phyloP scores from a whole-genome alignment of 2,888 invertebrate genomes.

The Macaria liturata region DNA sequence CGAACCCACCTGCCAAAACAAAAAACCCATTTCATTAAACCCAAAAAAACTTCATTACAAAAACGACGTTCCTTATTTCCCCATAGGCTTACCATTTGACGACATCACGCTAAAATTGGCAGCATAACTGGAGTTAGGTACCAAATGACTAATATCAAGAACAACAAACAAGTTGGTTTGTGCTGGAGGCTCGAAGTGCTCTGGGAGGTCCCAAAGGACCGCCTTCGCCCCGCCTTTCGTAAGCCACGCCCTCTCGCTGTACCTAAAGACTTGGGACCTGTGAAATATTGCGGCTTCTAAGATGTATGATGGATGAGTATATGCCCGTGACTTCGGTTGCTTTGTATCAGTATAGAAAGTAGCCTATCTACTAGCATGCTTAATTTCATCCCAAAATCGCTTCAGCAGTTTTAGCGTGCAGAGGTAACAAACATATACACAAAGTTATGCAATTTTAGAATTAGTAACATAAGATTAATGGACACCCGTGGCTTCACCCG shows the following conservation, averaged over 20 bases:
- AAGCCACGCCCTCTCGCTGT: constrained; percentile 62
- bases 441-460: no score
- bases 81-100: constrained; percentile 17
- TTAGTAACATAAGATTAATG: no score
- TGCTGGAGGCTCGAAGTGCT: constrained; percentile 59
- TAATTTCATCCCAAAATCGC: no score
- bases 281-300: constrained; percentile 56
- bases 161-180: constrained; percentile 64
- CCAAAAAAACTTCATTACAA: not conserved
- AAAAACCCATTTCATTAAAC: not conserved
- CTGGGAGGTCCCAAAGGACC: constrained; percentile 71
- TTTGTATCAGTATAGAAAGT: no score
- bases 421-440: no score
- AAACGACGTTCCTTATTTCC: constrained; percentile 21
- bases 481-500: no score
- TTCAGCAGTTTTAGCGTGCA: no score
- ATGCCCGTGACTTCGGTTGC: no score
- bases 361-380: no score
- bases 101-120: constrained; percentile 32
- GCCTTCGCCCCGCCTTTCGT: constrained; percentile 62
- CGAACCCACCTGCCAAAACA: no score
- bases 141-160: constrained; percentile 46
- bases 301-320: constrained; percentile 39
- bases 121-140: constrained; percentile 33
- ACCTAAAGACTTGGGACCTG: constrained; percentile 62